A percentile compares a stretch with the other conserved stretches of the same genome.
phyloP scores from a whole-genome alignment of 2,888 invertebrate species.

The Drosophila stalkeri region DNA sequence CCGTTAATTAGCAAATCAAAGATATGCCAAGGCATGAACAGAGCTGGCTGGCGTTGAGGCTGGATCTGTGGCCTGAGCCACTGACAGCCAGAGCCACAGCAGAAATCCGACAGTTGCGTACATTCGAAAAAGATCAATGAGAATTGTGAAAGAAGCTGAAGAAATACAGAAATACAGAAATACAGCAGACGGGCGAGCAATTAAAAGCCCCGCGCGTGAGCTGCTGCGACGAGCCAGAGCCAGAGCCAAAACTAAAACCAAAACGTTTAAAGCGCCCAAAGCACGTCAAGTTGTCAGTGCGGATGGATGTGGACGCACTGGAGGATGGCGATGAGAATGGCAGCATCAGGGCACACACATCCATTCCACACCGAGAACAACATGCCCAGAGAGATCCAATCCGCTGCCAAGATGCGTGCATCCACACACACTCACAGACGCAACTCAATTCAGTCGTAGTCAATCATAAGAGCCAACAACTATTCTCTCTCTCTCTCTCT shows the following conservation, averaged over 20 bases:
- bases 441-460: constrained; percentile 81
- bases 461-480: constrained; percentile 73
- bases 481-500: neutral
- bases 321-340: constrained; percentile 59
- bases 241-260: constrained; percentile 66
- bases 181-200: constrained; percentile 68
- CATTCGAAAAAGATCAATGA: constrained; percentile 83
- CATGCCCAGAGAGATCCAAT: constrained; percentile 5
- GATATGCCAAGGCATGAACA: constrained; percentile 70
- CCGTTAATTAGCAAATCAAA: constrained; percentile 84
- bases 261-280: constrained; percentile 79
- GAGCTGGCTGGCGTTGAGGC: constrained; percentile 8
- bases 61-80: constrained; percentile 27
- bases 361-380: constrained; percentile 21
- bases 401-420: constrained; percentile 39
- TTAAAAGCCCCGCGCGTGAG: constrained; percentile 68
- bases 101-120: constrained; percentile 75
- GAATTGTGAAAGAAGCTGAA: constrained; percentile 79
- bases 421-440: constrained; percentile 14
- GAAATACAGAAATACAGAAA: constrained; percentile 56
- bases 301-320: constrained; percentile 62
- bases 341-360: constrained; percentile 37
- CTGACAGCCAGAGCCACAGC: constrained; percentile 63
- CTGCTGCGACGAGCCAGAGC: constrained; percentile 25
- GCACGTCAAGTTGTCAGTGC: constrained; percentile 78